Evolutionary conservation across 2,888 invertebrate species (phyloP), one percentile per base, ranked within the genome.

Genomic region (Eristalis arbustorum): DNA sequence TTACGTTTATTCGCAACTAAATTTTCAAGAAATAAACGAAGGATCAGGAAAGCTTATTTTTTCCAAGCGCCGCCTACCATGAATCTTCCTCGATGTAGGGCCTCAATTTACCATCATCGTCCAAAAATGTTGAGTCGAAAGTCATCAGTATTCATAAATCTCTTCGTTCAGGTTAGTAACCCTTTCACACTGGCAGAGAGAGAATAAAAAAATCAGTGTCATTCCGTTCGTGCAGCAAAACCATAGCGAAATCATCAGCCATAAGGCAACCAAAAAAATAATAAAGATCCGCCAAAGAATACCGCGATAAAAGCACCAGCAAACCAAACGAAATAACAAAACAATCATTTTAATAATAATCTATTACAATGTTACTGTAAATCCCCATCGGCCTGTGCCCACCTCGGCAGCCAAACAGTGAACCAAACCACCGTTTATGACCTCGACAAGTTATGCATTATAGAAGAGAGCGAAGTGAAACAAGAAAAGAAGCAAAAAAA

Each of bases 371-470:
- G 76, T 85, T 85, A 85, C 85, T 69, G 85, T 85, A 74, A 85
- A 81, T 85, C 77, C 76, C 77, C 69, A 77, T 69, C 63, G 37
- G 34, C 63, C n/a, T 62, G 62, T 25, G 25, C 63, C 22, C 73
- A 66, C 14, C 66, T 59, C 56, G 72, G 56, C 40, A 73, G 42
- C 31, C 59, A 75, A 76, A 77, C 68, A 77, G 63, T 81, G 57
- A 75, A 69, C 76, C 59, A 85, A 85, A 81, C 81, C 76, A 85
- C 85, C 85, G 85, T 85, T 85, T 85, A 81, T 85, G 85, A 81
- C 85, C 85, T 85, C 85, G 73, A 85, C 85, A 77, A 85, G 81
- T 77, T 85, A 80, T 85, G 85, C 81, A 77, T 85, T 77, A 73
- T 61, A 81, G 63, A 85, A 64, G 73, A 68, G 81, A 77, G 49